Evolutionary conservation across 2,797 vertebrate genomes (phyloP).

Genomic region (Spinibarbus caldwelli): DNA sequence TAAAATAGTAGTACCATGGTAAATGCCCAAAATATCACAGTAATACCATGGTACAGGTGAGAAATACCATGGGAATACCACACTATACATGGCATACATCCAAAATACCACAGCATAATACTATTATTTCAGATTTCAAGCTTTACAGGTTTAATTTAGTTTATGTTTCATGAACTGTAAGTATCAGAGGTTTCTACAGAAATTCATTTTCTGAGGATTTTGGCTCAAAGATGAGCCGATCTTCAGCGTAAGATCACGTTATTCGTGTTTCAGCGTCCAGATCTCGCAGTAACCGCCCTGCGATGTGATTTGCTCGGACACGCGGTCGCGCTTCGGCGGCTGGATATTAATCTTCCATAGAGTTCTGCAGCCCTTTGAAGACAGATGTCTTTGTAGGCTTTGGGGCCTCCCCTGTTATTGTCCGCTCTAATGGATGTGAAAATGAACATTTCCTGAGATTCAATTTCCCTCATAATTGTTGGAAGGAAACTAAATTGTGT

Average conservation of each 20-base stretch:
- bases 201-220: too few species aligned
- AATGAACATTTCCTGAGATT: conserved; percentile 98
- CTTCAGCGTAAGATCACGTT: too few species aligned
- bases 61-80: too few species aligned
- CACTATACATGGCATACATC: too few species aligned
- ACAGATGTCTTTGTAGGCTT: conserved; percentile 84
- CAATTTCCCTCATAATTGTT: conserved; percentile 99
- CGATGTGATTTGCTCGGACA: conserved; percentile 68
- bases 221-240: too few species aligned
- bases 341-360: conserved; percentile 76
- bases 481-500: conserved; percentile 97
- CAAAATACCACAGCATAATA: neutral
- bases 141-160: neutral
- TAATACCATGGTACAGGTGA: too few species aligned
- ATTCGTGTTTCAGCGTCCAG: neutral
- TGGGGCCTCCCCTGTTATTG: conserved; percentile 84
- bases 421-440: conserved; percentile 91
- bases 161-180: neutral
- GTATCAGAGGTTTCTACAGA: neutral
- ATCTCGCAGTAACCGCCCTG: conserved; percentile 52
- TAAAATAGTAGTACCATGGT: too few species aligned
- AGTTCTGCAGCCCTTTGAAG: conserved; percentile 77
- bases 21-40: too few species aligned
- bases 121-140: neutral
- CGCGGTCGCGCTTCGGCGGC: conserved; percentile 67